Base-by-base conservation (phyloP, 2,888 invertebrate genomes). In the Pherbina coryleti region DNA sequence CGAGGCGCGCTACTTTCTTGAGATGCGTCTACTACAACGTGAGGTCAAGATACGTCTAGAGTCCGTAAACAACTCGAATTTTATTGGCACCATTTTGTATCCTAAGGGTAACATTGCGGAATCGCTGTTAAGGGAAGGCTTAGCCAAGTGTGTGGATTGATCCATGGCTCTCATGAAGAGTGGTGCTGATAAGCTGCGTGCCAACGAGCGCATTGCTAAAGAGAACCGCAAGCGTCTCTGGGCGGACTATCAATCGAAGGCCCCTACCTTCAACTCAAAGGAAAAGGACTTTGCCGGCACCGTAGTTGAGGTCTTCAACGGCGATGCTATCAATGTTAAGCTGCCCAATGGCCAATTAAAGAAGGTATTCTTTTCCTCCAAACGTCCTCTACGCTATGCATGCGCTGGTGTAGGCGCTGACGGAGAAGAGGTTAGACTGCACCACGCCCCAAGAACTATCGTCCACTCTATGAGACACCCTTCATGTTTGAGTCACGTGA, bases 401-500 rank as follows among this genome's bases (percentile, higher is more conserved):
- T 89, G 91, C 82, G 91, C 90, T 79, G 89, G 91, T 51, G 93
- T 92, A 79, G 95, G 95, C 72, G 93, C 92, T 79, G 95, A 95
- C 78, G 93, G 92, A 19, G 95, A 95, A 80, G 93, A 92, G 62
- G 83, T 85, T 0, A 95, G 85, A 86, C 91, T n/a, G 90, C 92
- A 0, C 92, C 93, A 17, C 92, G 94, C 80, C 92, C 93, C 3
- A 95, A 95, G 89, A 94, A 93, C 80, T 95, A 93, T 88, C 94
- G 97, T 84, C 97, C 98, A 0, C 92, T 99, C 0, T 99, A 99
- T 88, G 99, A 99, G 88, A 96, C 99, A 86, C 99, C 99, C 1
- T 98, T 96, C 93, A 97, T 99, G 97, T 98, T 95, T 88, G 99
- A 99, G 90, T 98, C 98, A 0, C 93, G 99, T 74, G 99, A 99